Percentiles rank a stretch among this genome's conserved stretches.
Conservation (phyloP, 2,888 invertebrate genomes). For the Hymenopus coronatus region DNA sequence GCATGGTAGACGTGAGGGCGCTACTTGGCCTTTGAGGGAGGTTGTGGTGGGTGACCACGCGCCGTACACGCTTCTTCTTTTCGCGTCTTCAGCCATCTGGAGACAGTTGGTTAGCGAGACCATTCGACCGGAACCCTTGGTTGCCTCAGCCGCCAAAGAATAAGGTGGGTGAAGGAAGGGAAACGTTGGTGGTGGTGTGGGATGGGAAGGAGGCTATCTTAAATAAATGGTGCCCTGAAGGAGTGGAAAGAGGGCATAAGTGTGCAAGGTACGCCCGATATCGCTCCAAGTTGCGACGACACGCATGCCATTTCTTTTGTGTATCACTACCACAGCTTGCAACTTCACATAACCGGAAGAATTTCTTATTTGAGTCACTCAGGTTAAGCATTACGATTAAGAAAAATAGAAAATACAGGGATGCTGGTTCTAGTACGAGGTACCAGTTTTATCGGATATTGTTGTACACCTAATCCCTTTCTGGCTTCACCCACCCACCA, state of each 20-base stretch:
- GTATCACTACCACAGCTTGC: background rate
- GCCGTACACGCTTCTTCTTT: conserved; percentile 30
- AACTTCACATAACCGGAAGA: background rate
- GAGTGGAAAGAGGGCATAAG: background rate
- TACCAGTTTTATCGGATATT: background rate
- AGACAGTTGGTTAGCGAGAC: conserved; percentile 32
- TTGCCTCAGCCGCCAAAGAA: conserved; percentile 14
- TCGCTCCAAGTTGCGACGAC: background rate
- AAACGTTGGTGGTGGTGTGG: background rate
- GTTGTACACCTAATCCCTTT: background rate
- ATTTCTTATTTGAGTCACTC: background rate
- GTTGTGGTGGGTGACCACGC: conserved; percentile 21
- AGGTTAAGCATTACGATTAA: background rate
- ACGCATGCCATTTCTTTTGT: background rate
- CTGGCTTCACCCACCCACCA: conserved; percentile 12
- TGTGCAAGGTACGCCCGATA: background rate
- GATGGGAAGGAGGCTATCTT: conserved; percentile 6
- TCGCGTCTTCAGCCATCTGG: conserved; percentile 28
- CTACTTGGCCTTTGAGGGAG: background rate
- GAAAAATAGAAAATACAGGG: background rate
- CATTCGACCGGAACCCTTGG: conserved; percentile 29
- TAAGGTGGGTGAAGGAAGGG: conserved; percentile 16
- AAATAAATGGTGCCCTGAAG: background rate
- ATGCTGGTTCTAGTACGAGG: background rate
- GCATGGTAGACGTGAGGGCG: background rate